These are phyloP conservation scores for Syngnathus rostellatus DNA, from an alignment of 2,797 vertebrate species.

Conservation along the genomic window DNA sequence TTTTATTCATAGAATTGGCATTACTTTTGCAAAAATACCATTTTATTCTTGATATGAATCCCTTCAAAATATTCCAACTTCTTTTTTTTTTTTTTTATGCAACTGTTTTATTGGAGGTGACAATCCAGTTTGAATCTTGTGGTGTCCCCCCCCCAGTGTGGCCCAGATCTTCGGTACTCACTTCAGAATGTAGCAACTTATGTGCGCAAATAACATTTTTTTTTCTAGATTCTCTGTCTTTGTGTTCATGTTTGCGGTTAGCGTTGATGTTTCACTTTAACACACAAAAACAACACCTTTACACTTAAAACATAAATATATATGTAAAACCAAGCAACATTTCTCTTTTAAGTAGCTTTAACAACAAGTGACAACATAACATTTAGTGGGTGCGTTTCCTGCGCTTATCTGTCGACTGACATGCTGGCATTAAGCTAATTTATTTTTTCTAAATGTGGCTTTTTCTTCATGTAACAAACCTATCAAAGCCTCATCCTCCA, in stretches of 20 bases:
- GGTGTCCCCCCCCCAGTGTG: background rate
- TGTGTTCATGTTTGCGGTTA: background rate
- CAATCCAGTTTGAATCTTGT: too few relatives aligned
- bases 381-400: background rate
- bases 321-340: background rate
- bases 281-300: background rate
- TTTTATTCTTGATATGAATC: too few relatives aligned
- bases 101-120: constrained; percentile 10
- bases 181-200: constrained; percentile 54
- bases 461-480: background rate
- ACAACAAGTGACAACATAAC: background rate
- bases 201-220: constrained; percentile 15
- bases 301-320: background rate
- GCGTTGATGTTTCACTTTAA: background rate
- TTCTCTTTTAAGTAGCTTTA: background rate
- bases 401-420: background rate
- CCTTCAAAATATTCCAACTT: background rate
- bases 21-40: background rate
- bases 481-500: background rate
- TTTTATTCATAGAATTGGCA: background rate
- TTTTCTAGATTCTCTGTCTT: background rate
- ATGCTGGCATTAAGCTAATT: background rate
- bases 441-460: background rate
- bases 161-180: constrained; percentile 13
- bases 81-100: constrained; percentile 2